These are phyloP conservation scores for Papilio polytes DNA, from an alignment of 1,140 invertebrate species.

Conservation along the genomic window DNA sequence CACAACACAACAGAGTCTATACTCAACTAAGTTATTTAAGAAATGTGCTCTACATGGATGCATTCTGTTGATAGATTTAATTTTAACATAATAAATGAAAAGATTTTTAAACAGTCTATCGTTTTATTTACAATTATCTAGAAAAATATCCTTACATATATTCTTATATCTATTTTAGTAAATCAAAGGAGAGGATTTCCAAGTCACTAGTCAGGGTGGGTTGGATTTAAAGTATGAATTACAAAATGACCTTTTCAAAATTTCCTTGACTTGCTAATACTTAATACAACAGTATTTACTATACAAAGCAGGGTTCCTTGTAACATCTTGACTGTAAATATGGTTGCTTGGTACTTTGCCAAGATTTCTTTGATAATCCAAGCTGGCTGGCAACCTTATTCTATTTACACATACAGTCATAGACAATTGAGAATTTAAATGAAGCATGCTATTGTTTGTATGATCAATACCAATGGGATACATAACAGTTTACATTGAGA, in stretches of 20 bases:
- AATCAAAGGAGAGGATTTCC: constrained; percentile 49
- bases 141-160: constrained; percentile 55
- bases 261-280: not conserved
- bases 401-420: not conserved
- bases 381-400: not conserved
- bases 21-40: constrained; percentile 54
- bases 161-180: constrained; percentile 41
- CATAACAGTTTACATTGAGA: not conserved
- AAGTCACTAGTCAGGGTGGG: constrained; percentile 65
- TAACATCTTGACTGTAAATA: not conserved
- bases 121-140: constrained; percentile 73
- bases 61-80: constrained; percentile 62
- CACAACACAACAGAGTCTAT: constrained; percentile 42
- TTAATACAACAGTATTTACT: constrained; percentile 1
- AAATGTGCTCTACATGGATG: constrained; percentile 44
- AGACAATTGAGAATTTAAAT: constrained; percentile 8
- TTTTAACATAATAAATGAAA: constrained; percentile 73
- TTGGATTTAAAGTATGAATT: constrained; percentile 63
- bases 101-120: constrained; percentile 58
- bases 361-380: not conserved
- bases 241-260: constrained; percentile 56
- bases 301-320: not conserved
- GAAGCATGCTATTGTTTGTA: not conserved
- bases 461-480: not conserved
- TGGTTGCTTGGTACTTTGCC: not conserved